Evolutionary conservation across 1,140 invertebrate species (phyloP), one percentile per base, ranked within the genome.

Genomic region (Ceratina australensis): DNA sequence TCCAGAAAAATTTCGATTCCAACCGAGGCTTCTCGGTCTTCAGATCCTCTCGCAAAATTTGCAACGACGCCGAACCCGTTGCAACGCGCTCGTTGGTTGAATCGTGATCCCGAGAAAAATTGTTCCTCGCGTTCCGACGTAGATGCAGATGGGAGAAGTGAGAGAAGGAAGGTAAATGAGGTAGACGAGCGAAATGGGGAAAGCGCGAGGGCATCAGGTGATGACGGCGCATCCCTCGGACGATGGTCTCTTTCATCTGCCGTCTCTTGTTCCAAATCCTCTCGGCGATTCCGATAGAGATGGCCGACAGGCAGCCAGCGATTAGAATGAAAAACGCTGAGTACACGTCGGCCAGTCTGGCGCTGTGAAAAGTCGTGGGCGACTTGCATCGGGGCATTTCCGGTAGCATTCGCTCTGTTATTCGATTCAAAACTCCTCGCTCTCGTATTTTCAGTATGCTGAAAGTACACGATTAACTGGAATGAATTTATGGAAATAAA

Each of bases 391-490:
- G 85, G 0, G 91, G 90, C 86, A 92, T 90, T 15, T 86, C 85
- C 1, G 92, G 91, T 16, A 92, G 66, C 86, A 93, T 90, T 42
- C 76, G 87, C 47, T 90, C 86, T 0, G 82, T 82, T 60, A 93
- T 88, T 22, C 89, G 85, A 16, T 85, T 81, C 50, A 93, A 78
- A 0, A 92, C 89, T 3, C 92, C 92, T 13, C 87, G 84, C 79
- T 93, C 92, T 8, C 86, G 87, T 83, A 91, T 92, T 0, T 89
- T 87, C 42, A 93, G 56, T 47, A 93, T 88, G 49, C 92, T 93
- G 67, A 0, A 75, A 82, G 33, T 52, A 67, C 24, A 50, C 50
- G 24, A 13, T n/a, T n/a, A n/a, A n/a, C n/a, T n/a, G n/a, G n/a
- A n/a, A n/a, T n/a, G n/a, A n/a, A n/a, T n/a, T n/a, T n/a, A n/a